Evolutionary conservation across 2,888 invertebrate species (phyloP).

Genomic region (Adelphocoris suturalis): DNA sequence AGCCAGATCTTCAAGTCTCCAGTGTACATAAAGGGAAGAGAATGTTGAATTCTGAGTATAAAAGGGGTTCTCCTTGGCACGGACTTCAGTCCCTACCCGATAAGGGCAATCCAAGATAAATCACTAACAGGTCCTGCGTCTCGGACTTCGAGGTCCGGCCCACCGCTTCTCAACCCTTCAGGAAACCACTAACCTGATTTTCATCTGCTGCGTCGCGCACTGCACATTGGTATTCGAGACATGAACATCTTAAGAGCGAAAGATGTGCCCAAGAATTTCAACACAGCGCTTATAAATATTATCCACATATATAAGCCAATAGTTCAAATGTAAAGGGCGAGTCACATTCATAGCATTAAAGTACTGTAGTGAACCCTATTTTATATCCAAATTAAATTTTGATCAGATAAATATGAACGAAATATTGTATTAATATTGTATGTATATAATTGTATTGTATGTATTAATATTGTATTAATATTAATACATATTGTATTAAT

Average conservation of each 20-base stretch:
- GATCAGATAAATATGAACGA: too few species aligned
- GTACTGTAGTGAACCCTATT: too few species aligned
- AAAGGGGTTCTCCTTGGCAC: constrained; percentile 70
- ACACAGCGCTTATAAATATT: too few species aligned
- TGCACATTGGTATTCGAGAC: neutral
- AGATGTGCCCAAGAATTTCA: too few species aligned
- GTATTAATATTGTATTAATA: too few species aligned
- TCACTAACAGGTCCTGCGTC: constrained; percentile 54
- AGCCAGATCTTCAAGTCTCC: constrained; percentile 4
- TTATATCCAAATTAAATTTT: too few species aligned
- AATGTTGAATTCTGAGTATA: constrained; percentile 67
- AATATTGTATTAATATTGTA: too few species aligned
- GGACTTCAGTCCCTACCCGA: constrained; percentile 31
- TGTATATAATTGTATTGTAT: too few species aligned
- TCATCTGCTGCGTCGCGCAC: neutral
- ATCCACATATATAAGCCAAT: too few species aligned
- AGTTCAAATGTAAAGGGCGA: too few species aligned
- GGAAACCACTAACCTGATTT: constrained; percentile 26
- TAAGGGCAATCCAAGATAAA: constrained; percentile 66
- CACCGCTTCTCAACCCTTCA: constrained; percentile 42
- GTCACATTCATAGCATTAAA: too few species aligned
- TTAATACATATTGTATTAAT: too few species aligned
- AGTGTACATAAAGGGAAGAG: constrained; percentile 68
- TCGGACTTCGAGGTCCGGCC: constrained; percentile 23
- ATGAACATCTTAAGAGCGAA: neutral